These are phyloP conservation scores for Pardalotus punctatus DNA, from an alignment of 2,113 vertebrate species.

Conservation along the genomic window DNA sequence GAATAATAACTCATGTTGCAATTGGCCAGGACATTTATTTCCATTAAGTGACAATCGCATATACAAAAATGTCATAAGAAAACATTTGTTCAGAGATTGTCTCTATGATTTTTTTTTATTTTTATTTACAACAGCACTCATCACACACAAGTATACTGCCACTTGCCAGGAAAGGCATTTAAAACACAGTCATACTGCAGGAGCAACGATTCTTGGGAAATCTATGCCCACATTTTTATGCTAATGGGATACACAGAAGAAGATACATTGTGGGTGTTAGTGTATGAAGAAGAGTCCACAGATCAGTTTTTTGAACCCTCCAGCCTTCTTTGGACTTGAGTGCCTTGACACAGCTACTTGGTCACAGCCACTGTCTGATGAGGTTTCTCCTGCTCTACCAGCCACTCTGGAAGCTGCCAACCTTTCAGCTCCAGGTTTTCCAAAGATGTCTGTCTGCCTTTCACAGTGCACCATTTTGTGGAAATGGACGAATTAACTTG, in stretches of 20 bases:
- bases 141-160: not conserved
- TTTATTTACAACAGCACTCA: not conserved
- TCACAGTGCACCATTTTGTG: not conserved
- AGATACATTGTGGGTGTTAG: not conserved
- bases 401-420: not conserved
- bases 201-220: not conserved
- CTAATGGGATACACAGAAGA: not conserved
- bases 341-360: not conserved
- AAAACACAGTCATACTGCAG: not conserved
- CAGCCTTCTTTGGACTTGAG: not conserved
- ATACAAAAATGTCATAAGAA: not conserved
- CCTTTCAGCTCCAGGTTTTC: not conserved
- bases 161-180: conserved; percentile 12
- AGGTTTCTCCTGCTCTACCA: not conserved
- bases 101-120: not conserved
- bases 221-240: not conserved
- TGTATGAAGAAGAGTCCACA: not conserved
- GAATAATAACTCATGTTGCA: not conserved
- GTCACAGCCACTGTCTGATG: not conserved
- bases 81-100: not conserved
- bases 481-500: not conserved
- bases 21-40: conserved; percentile 4
- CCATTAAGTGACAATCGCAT: not conserved
- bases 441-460: not conserved
- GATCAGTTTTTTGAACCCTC: not conserved